These are phyloP conservation scores for Toxotes lorentzi DNA, from an alignment of 2,797 vertebrate genomes.

Conservation along the genomic window DNA sequence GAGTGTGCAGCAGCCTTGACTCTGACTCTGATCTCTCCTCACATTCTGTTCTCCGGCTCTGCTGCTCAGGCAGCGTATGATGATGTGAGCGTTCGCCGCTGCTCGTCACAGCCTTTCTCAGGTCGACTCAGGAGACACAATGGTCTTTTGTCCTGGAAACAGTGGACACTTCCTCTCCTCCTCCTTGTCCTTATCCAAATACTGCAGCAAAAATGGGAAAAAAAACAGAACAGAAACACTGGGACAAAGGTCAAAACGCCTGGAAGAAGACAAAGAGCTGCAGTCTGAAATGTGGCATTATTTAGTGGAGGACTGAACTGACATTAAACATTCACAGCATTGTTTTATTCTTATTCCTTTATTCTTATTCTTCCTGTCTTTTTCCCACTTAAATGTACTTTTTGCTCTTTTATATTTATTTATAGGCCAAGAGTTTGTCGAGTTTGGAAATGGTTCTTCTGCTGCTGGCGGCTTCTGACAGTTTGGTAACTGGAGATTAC, in stretches of 20 bases:
- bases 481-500: too few species aligned
- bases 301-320: conserved; percentile 8
- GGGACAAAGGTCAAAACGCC: conserved; percentile 36
- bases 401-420: too few species aligned
- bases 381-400: too few species aligned
- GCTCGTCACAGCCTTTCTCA: conserved; percentile 18
- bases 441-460: too few species aligned
- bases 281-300: not conserved
- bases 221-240: conserved; percentile 9
- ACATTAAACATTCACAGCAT: conserved; percentile 36
- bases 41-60: not conserved
- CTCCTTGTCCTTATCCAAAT: conserved; percentile 21
- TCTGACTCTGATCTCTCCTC: conserved; percentile 29
- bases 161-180: conserved; percentile 56
- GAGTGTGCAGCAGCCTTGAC: conserved; percentile 26
- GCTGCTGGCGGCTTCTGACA: too few species aligned
- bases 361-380: not conserved
- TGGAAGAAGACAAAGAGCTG: conserved; percentile 18
- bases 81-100: conserved; percentile 9
- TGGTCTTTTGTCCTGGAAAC: conserved; percentile 57
- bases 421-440: too few species aligned
- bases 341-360: conserved; percentile 18
- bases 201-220: conserved; percentile 32
- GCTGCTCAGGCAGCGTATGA: conserved; percentile 11
- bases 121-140: conserved; percentile 36